Evolutionary conservation across 1,140 invertebrate species (phyloP).

Genomic region (Aphelenchoides avenae): DNA sequence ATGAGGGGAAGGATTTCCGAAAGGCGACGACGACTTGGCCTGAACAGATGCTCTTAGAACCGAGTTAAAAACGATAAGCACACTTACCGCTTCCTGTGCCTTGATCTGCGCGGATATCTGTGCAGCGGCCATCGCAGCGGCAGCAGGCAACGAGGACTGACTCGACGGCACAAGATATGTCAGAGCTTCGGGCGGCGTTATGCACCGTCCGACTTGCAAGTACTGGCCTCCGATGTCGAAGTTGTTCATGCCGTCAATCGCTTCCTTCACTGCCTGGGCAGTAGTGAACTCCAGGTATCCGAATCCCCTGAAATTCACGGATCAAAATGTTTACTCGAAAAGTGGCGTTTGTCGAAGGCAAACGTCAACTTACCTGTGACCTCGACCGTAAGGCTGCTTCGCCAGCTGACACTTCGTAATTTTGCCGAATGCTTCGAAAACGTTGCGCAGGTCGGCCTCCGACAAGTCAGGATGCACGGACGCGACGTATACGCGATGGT

Average conservation of each 20-base stretch:
- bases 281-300: no score
- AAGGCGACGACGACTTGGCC: no score
- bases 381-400: constrained; percentile 59
- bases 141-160: constrained; percentile 66
- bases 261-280: no score
- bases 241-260: constrained; percentile 96
- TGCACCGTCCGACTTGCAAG: constrained; percentile 73
- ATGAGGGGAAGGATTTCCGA: no score
- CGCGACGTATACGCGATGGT: constrained; percentile 95
- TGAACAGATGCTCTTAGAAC: no score
- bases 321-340: constrained; percentile 10
- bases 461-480: constrained; percentile 93
- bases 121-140: constrained; percentile 94
- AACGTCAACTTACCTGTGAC: constrained; percentile 61
- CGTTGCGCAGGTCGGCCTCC: constrained; percentile 94
- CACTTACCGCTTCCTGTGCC: constrained; percentile 87
- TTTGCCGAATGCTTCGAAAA: constrained; percentile 98
- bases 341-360: no score
- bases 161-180: constrained; percentile 40
- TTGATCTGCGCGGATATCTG: constrained; percentile 94
- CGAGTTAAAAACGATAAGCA: no score
- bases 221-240: constrained; percentile 96
- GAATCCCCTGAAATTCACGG: constrained; percentile 70
- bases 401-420: constrained; percentile 65
- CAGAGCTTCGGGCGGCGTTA: constrained; percentile 49